These are phyloP conservation scores for Odontocerum albicorne DNA, from an alignment of 2,888 invertebrate species.

Conservation along the genomic window DNA sequence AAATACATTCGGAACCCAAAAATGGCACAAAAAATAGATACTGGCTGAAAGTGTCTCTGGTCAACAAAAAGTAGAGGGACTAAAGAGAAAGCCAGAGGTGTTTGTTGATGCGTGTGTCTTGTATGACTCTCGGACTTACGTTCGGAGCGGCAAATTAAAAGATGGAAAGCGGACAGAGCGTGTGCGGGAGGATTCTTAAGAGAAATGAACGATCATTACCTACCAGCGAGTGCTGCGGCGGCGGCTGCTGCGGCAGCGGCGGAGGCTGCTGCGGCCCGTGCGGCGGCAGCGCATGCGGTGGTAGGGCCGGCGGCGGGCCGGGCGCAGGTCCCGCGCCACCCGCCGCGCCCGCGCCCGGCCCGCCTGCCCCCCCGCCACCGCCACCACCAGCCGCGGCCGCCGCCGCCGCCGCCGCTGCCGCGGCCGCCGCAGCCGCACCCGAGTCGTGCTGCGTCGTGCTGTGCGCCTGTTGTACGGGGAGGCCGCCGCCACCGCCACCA, in stretches of 20 bases:
- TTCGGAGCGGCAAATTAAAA: too few relatives aligned
- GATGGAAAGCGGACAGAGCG: too few relatives aligned
- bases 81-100: too few relatives aligned
- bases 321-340: slow-evolving; percentile 48
- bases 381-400: slow-evolving; percentile 54
- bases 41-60: too few relatives aligned
- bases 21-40: too few relatives aligned
- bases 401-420: slow-evolving; percentile 45
- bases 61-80: too few relatives aligned
- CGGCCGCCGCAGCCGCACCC: slow-evolving; percentile 51
- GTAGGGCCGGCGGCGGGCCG: slow-evolving; percentile 42
- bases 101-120: too few relatives aligned
- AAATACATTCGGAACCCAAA: too few relatives aligned
- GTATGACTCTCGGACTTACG: too few relatives aligned
- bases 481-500: slow-evolving; percentile 58
- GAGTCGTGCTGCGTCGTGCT: slow-evolving; percentile 84
- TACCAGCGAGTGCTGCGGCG: slow-evolving; percentile 33
- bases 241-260: slow-evolving; percentile 29
- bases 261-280: slow-evolving; percentile 30
- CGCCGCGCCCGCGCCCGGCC: slow-evolving; percentile 46
- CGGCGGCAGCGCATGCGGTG: slow-evolving; percentile 34
- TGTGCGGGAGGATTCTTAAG: too few relatives aligned
- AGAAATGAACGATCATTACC: slow-evolving; percentile 45
- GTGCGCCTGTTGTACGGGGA: slow-evolving; percentile 84
- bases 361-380: slow-evolving; percentile 57